Conservation (phyloP, 2,113 vertebrate species). For the Heterochromis multidens region DNA sequence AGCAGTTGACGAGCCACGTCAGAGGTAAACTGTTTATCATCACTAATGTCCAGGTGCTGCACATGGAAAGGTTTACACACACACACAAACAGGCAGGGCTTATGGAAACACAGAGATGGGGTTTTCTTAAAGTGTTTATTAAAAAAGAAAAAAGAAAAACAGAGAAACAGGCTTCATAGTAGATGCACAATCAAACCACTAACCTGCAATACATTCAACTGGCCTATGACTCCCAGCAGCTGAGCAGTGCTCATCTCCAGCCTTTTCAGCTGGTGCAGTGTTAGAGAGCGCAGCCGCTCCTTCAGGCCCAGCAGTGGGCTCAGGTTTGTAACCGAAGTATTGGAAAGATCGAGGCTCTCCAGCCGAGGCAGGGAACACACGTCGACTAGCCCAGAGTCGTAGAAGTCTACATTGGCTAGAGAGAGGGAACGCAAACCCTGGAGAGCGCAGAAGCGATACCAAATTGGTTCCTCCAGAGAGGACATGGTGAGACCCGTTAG, state of each 20-base stretch:
- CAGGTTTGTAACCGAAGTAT: conserved; percentile 96
- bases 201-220: conserved; percentile 83
- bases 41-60: conserved; percentile 95
- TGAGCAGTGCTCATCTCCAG: conserved; percentile 98
- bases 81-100: not conserved
- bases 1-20: conserved; percentile 94
- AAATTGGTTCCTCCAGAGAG: conserved; percentile 89
- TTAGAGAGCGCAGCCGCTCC: conserved; percentile 89
- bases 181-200: not conserved
- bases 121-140: not conserved
- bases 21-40: conserved; percentile 98
- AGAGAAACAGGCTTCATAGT: not conserved
- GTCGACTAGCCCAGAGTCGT: conserved; percentile 91
- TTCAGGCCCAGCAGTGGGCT: conserved; percentile 88
- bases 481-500: conserved; percentile 94
- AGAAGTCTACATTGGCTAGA: conserved; percentile 95
- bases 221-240: conserved; percentile 89
- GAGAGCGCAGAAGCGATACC: conserved; percentile 86
- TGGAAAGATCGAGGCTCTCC: conserved; percentile 97
- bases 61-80: not conserved
- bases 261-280: conserved; percentile 97
- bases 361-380: conserved; percentile 89
- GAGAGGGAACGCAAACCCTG: conserved; percentile 89
- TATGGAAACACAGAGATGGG: not conserved
- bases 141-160: not conserved